Evolutionary conservation across 2,888 invertebrate species (phyloP).

Genomic region (Oscheius myriophilus): DNA sequence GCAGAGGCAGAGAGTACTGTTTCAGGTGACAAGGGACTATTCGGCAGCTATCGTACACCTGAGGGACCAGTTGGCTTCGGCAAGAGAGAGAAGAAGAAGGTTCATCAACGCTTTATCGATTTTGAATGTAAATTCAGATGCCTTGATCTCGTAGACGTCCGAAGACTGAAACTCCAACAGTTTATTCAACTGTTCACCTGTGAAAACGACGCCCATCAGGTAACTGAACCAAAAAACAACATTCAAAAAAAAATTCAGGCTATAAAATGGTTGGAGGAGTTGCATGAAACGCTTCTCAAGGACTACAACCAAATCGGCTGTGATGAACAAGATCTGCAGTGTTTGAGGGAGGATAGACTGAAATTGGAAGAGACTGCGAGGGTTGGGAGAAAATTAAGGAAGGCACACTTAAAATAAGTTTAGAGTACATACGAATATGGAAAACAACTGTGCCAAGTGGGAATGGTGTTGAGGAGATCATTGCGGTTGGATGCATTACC

Average conservation of each 20-base stretch:
- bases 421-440: constrained; percentile 86
- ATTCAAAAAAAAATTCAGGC: constrained; percentile 73
- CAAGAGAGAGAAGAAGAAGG: constrained; percentile 43
- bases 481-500: constrained; percentile 75
- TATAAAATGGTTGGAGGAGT: constrained; percentile 82
- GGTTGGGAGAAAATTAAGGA: constrained; percentile 73
- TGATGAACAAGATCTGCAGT: constrained; percentile 78
- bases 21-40: constrained; percentile 78
- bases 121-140: constrained; percentile 71
- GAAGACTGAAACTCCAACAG: constrained; percentile 83
- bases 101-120: constrained; percentile 13
- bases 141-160: constrained; percentile 80
- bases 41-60: constrained; percentile 81
- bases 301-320: constrained; percentile 49
- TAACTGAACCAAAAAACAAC: constrained; percentile 55
- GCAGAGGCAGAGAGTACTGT: constrained; percentile 44
- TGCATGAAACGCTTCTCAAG: constrained; percentile 79
- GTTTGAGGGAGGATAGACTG: constrained; percentile 81
- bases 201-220: constrained; percentile 82
- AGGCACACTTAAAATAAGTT: constrained; percentile 41
- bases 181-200: constrained; percentile 81
- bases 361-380: constrained; percentile 83
- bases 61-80: constrained; percentile 69
- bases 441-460: constrained; percentile 81
- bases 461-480: constrained; percentile 80